These are phyloP conservation scores for Linnaemya tessellans DNA, from an alignment of 2,888 invertebrate genomes.

Conservation along the genomic window DNA sequence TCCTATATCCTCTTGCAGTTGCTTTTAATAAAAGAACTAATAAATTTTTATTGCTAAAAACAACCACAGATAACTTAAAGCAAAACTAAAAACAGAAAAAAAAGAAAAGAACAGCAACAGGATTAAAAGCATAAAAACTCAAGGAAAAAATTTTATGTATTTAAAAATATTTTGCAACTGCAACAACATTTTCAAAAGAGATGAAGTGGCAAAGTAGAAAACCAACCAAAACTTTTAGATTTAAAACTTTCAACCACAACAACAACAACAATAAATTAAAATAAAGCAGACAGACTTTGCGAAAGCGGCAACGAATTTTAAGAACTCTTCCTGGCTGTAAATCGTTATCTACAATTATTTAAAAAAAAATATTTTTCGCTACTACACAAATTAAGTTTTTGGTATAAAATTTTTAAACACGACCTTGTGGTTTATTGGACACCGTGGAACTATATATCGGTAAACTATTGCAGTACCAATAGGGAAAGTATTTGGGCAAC, in stretches of 20 bases:
- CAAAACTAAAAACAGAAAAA: background rate
- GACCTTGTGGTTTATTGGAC: too few species aligned
- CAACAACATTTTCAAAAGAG: constrained; percentile 12
- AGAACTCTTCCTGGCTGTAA: background rate
- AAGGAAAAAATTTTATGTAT: constrained; percentile 33
- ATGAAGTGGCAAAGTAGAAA: constrained; percentile 44
- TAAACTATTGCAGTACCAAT: too few species aligned
- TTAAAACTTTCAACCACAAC: constrained; percentile 32
- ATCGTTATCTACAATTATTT: too few species aligned
- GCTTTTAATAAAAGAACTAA: background rate
- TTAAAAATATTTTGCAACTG: constrained; percentile 44
- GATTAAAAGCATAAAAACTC: constrained; percentile 19
- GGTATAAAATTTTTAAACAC: too few species aligned
- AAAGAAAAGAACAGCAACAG: constrained; percentile 16
- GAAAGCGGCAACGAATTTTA: background rate
- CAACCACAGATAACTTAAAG: background rate
- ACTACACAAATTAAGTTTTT: too few species aligned
- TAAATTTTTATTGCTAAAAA: constrained; percentile 12
- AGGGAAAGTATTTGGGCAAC: too few species aligned
- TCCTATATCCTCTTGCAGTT: background rate
- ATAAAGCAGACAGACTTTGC: background rate
- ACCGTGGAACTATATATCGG: too few species aligned
- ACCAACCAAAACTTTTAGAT: constrained; percentile 42
- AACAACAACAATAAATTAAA: background rate
- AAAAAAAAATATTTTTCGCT: too few species aligned